These are phyloP conservation scores for Anabas testudineus DNA, from an alignment of 2,797 vertebrate genomes.

Conservation along the genomic window DNA sequence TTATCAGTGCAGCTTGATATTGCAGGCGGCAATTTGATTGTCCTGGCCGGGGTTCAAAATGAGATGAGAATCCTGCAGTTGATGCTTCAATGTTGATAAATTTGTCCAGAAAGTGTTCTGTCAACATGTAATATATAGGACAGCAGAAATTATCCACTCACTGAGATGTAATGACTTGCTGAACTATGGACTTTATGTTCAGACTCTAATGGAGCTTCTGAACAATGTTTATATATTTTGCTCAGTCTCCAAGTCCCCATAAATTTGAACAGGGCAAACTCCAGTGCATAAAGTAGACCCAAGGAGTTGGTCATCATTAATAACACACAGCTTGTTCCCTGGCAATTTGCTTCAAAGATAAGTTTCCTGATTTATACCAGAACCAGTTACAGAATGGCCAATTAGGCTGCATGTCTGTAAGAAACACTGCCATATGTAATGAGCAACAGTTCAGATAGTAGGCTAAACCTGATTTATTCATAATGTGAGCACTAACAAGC, in stretches of 20 bases:
- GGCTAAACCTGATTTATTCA: slow-evolving; percentile 58
- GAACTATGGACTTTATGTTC: slow-evolving; percentile 49
- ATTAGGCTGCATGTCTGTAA: slow-evolving; percentile 57
- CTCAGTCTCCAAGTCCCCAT: slow-evolving; percentile 46
- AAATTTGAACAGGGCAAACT: slow-evolving; percentile 53
- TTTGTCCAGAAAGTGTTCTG: slow-evolving; percentile 44
- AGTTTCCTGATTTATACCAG: slow-evolving; percentile 64
- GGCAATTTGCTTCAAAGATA: slow-evolving; percentile 70
- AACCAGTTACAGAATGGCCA: slow-evolving; percentile 51
- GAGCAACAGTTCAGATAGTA: slow-evolving; percentile 57
- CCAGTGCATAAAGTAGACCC: slow-evolving; percentile 41
- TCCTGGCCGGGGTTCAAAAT: slow-evolving; percentile 65
- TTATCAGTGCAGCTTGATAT: slow-evolving; percentile 60
- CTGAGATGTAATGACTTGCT: slow-evolving; percentile 56
- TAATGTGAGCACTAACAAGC: slow-evolving; percentile 67
- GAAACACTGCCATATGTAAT: slow-evolving; percentile 64
- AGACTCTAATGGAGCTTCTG: slow-evolving; percentile 46
- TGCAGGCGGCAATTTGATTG: slow-evolving; percentile 54
- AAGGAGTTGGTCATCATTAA: slow-evolving; percentile 67
- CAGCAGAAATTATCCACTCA: slow-evolving; percentile 53
- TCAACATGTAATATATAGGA: slow-evolving; percentile 49
- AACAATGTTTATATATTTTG: slow-evolving; percentile 56
- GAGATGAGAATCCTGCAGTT: slow-evolving; percentile 58
- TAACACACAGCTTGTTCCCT: slow-evolving; percentile 58
- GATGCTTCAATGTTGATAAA: slow-evolving; percentile 55